phyloP scores from a whole-genome alignment of 1,140 invertebrate genomes.

The roundworm (Caenorhabditis elegans) region DNA sequence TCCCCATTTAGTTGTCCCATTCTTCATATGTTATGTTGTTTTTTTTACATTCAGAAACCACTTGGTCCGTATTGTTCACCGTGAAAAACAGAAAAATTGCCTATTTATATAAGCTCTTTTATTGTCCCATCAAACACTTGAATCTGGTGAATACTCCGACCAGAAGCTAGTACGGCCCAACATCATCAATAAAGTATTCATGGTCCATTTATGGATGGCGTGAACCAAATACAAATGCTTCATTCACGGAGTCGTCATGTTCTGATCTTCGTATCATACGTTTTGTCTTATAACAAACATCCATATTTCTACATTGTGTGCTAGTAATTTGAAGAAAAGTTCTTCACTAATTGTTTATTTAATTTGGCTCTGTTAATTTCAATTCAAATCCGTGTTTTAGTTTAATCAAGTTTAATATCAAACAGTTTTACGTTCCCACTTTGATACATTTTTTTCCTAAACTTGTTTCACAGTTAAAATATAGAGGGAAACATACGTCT shows the following conservation, averaged over 20 bases:
- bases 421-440: too few relatives aligned
- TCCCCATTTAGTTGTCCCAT: not conserved
- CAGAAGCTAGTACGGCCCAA: not conserved
- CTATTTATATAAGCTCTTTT: not conserved
- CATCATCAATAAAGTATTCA: constrained; percentile 23
- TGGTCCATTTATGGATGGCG: constrained; percentile 24
- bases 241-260: not conserved
- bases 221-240: not conserved
- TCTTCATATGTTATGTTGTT: not conserved
- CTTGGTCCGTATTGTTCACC: not conserved
- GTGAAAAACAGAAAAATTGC: not conserved
- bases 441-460: too few relatives aligned
- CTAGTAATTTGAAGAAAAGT: too few relatives aligned
- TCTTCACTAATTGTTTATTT: too few relatives aligned
- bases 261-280: not conserved
- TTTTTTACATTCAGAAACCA: not conserved
- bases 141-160: not conserved
- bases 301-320: too few relatives aligned
- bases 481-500: too few relatives aligned
- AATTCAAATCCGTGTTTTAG: too few relatives aligned
- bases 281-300: not conserved
- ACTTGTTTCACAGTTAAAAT: too few relatives aligned
- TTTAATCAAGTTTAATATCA: too few relatives aligned
- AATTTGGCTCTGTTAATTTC: too few relatives aligned
- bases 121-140: not conserved